phyloP scores from a whole-genome alignment of 2,113 vertebrate genomes.

The Labeo catla region DNA sequence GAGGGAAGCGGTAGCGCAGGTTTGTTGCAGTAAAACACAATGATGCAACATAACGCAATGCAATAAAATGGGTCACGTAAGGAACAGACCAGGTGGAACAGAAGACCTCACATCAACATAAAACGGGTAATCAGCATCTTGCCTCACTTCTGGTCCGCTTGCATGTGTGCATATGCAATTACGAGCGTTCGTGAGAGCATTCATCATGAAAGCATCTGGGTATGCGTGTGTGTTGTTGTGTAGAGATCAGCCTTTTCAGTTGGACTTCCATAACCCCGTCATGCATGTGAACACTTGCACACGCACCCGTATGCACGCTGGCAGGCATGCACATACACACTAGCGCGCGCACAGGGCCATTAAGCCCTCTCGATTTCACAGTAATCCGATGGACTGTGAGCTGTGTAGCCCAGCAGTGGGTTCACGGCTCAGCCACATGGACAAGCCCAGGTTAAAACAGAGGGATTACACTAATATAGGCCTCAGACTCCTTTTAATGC shows the following conservation, averaged over 20 bases:
- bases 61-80: slow-evolving; percentile 25
- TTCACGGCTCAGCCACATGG: slow-evolving; percentile 28
- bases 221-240: slow-evolving; percentile 15
- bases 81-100: slow-evolving; percentile 33
- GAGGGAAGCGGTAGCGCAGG: not conserved
- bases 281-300: slow-evolving; percentile 41
- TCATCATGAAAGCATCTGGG: slow-evolving; percentile 33
- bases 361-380: slow-evolving; percentile 58
- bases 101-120: slow-evolving; percentile 32
- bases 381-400: slow-evolving; percentile 55
- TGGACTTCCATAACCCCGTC: slow-evolving; percentile 44
- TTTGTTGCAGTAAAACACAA: slow-evolving; percentile 37
- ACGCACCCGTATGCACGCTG: slow-evolving; percentile 2
- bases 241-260: slow-evolving; percentile 25
- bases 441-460: slow-evolving; percentile 57
- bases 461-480: slow-evolving; percentile 64
- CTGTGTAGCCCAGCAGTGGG: slow-evolving; percentile 36
- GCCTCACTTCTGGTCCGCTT: slow-evolving; percentile 12
- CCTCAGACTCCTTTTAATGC: slow-evolving; percentile 63
- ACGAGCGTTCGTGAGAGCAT: slow-evolving; percentile 23
- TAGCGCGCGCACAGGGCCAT: slow-evolving; percentile 15
- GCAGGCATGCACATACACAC: not conserved
- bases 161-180: slow-evolving; percentile 31
- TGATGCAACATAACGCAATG: slow-evolving; percentile 30
- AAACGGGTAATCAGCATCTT: slow-evolving; percentile 30